Percentiles rank a stretch among this genome's conserved stretches.
Evolutionary conservation across 2,888 invertebrate species (phyloP).

Genomic region (Torymus aiolomorphi): DNA sequence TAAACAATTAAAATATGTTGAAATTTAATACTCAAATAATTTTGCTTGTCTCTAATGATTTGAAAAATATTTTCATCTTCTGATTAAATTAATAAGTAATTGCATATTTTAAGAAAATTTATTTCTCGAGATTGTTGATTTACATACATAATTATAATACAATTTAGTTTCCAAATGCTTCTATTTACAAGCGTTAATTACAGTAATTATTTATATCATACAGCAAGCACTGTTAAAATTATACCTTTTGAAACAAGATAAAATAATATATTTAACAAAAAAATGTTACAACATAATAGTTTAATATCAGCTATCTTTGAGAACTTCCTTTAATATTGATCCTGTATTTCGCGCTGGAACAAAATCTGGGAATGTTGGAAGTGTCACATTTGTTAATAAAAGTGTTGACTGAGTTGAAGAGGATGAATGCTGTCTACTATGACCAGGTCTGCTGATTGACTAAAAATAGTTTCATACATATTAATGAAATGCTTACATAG

Average conservation of each 20-base stretch:
- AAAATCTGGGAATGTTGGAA: conserved; percentile 79
- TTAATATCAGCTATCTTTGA: conserved; percentile 78
- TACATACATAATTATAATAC: conserved; percentile 51
- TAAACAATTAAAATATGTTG: too few species aligned
- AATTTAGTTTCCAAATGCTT: conserved; percentile 45
- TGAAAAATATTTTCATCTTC: too few species aligned
- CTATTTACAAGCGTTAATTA: conserved; percentile 52
- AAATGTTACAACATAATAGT: conserved; percentile 26
- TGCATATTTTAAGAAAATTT: conserved; percentile 41
- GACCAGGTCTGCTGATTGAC: conserved; percentile 69
- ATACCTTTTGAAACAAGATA: conserved; percentile 38
- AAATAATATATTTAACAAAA: conserved; percentile 29
- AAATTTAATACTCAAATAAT: too few species aligned
- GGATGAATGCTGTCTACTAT: conserved; percentile 72
- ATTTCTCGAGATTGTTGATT: conserved; percentile 33
- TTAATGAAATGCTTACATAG: neutral
- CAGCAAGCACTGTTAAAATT: conserved; percentile 22
- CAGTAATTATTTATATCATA: conserved; percentile 42
- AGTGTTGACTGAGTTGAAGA: conserved; percentile 76
- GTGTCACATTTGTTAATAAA: conserved; percentile 77
- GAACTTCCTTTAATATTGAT: conserved; percentile 80
- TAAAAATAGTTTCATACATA: conserved; percentile 56
- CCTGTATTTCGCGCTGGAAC: conserved; percentile 79
- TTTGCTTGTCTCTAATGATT: too few species aligned
- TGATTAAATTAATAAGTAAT: too few species aligned